Percentiles rank a stretch among this genome's conserved stretches.
Evolutionary conservation across 2,888 invertebrate genomes (phyloP).

Genomic region (Sinohyriopsis cumingii): DNA sequence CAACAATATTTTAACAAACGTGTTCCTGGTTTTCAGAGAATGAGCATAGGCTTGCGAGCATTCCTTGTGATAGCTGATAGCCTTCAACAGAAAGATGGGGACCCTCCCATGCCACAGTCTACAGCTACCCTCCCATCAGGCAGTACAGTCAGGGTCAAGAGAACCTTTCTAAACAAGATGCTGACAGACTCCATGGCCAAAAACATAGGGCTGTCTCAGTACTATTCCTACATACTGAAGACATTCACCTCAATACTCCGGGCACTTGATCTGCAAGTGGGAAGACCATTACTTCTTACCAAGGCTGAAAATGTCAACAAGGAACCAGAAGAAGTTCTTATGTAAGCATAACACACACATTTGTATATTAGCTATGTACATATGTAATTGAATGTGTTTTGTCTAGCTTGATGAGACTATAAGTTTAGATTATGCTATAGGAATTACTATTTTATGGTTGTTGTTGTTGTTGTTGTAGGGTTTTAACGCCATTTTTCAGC

Average conservation of each 20-base stretch:
- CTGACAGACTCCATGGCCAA: conserved; percentile 92
- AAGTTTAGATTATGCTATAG: no score
- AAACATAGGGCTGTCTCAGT: conserved; percentile 96
- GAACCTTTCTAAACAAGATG: conserved; percentile 93
- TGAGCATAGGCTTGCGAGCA: conserved; percentile 98
- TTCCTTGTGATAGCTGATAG: conserved; percentile 99
- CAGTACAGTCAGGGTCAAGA: conserved; percentile 93
- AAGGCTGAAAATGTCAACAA: conserved; percentile 96
- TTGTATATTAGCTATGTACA: background rate
- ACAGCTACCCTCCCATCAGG: conserved; percentile 96
- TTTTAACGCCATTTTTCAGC: no score
- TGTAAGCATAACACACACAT: conserved; percentile 50
- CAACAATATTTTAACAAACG: background rate
- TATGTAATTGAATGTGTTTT: no score
- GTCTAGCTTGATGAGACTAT: no score
- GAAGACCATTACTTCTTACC: conserved; percentile 96
- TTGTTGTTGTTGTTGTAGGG: no score
- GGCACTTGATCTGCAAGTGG: conserved; percentile 95
- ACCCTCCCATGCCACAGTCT: conserved; percentile 98
- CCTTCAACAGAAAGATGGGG: conserved; percentile 98
- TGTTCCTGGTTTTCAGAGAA: conserved; percentile 75
- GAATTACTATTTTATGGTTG: no score
- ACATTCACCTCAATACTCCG: conserved; percentile 96
- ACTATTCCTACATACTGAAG: conserved; percentile 95
- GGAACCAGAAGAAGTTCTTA: conserved; percentile 74